These are phyloP conservation scores for Dipodomys ordii DNA, from an alignment of 2,113 vertebrate genomes.

Conservation along the genomic window DNA sequence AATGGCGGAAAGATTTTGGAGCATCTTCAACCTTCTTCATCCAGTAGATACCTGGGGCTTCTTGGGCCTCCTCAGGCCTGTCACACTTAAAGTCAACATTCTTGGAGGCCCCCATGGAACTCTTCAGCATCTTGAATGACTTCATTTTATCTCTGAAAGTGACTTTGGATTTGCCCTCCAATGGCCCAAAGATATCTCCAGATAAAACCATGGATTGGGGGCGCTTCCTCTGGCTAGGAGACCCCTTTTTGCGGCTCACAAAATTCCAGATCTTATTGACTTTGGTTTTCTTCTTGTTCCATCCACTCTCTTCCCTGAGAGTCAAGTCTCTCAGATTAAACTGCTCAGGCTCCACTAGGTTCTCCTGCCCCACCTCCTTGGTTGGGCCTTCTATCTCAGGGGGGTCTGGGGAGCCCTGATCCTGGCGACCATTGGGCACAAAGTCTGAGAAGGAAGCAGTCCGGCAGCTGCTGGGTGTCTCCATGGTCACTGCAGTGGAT, in stretches of 20 bases:
- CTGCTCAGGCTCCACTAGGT: constrained; percentile 76
- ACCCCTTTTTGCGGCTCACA: constrained; percentile 88
- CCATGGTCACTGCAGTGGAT: constrained; percentile 86
- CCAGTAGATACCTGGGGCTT: constrained; percentile 68
- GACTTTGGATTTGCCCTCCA: constrained; percentile 88
- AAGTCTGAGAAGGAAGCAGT: constrained; percentile 77
- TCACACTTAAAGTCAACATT: constrained; percentile 83
- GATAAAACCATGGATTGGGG: constrained; percentile 95
- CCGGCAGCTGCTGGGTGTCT: constrained; percentile 84
- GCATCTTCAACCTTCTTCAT: constrained; percentile 80
- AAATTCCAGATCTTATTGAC: constrained; percentile 93
- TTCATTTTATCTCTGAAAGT: constrained; percentile 93
- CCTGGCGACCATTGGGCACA: constrained; percentile 90
- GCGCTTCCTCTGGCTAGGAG: constrained; percentile 86
- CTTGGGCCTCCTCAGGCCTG: constrained; percentile 83
- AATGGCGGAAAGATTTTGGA: constrained; percentile 91
- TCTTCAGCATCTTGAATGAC: constrained; percentile 91
- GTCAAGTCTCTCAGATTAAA: not conserved
- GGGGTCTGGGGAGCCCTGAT: constrained; percentile 89
- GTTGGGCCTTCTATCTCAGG: constrained; percentile 83
- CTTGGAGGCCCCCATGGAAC: constrained; percentile 81
- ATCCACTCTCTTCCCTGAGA: constrained; percentile 83
- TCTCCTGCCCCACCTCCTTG: constrained; percentile 83
- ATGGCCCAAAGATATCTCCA: constrained; percentile 80
- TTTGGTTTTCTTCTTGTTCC: constrained; percentile 86